Evolutionary conservation across 2,113 vertebrate genomes (phyloP), one percentile per base, ranked within the genome.

Genomic region (Lophius piscatorius): DNA sequence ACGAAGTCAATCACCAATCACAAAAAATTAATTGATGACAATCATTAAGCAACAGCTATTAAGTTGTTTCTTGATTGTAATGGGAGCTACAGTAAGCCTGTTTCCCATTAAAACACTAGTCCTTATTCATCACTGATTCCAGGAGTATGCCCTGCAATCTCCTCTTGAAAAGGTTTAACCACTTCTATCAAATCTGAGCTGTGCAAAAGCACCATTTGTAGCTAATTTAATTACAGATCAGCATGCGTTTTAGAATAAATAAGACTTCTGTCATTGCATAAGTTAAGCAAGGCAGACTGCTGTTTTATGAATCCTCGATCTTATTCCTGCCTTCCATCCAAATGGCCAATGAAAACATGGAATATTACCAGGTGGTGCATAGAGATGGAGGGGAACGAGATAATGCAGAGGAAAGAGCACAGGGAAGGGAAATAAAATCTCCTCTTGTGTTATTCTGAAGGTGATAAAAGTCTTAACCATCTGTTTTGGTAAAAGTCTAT

Each of bases 51-150:
- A 11, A 49, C 55, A 51, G 45, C 76, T 69, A 67, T 76, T 80
- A 79, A 64, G 74, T 28, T 36, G 49, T 21, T 64, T 47, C 74
- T 66, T 86, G 77, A 88, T 88, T 88, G 67, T 71, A 59, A 72
- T 46, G 52, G 57, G 44, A 60, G 59, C 62, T 63, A 11, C 40
- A 74, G 59, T 74, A 63, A 73, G 26, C 51, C 75, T 71, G 54
- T 68, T 76, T 70, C 56, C 48, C 10, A 46, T 81, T 69, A 60
- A 72, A 76, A 59, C 41, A 40, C 60, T 50, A 66, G 70, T 67
- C 78, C 66, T 65, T 72, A 87, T 83, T 86, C 81, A 85, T 23
- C 50, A 58, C 76, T 85, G 81, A 86, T 82, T 87, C 62, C 65
- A 70, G 21, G 48, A 74, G 39, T 9, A 20, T 22, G 40, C 23